Percentiles rank a stretch among this genome's conserved stretches.
Evolutionary conservation across 2,113 vertebrate genomes (phyloP).

Genomic region (Panthera leo): DNA sequence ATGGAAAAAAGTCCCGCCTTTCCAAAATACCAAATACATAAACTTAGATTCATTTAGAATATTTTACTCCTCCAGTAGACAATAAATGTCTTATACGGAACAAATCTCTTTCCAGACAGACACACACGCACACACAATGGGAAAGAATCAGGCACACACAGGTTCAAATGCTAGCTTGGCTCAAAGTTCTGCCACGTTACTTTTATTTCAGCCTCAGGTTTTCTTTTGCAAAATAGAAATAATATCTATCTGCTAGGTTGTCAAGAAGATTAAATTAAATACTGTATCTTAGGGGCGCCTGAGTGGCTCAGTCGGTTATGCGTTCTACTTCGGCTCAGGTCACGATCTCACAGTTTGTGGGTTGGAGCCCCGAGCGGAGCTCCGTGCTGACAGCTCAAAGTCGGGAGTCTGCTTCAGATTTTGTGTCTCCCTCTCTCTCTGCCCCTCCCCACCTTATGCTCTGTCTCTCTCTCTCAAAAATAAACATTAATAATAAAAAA

Average conservation of each 20-base stretch:
- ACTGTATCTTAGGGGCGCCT: background rate
- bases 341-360: background rate
- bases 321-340: background rate
- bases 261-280: background rate
- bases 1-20: constrained; percentile 59
- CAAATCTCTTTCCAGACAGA: background rate
- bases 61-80: background rate
- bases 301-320: background rate
- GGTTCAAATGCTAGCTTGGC: background rate
- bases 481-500: too few species aligned
- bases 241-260: background rate
- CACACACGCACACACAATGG: background rate
- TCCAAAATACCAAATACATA: constrained; percentile 40
- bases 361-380: background rate
- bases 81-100: background rate
- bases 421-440: too few species aligned
- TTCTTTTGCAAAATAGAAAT: background rate
- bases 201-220: background rate
- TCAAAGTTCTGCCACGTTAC: background rate
- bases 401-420: background rate
- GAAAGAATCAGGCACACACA: background rate
- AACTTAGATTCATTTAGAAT: constrained; percentile 40
- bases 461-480: too few species aligned
- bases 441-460: too few species aligned
- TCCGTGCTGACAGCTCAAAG: background rate